These are phyloP conservation scores for Romanogobio albipinnatus DNA, from an alignment of 2,113 vertebrate genomes.

Conservation along the genomic window DNA sequence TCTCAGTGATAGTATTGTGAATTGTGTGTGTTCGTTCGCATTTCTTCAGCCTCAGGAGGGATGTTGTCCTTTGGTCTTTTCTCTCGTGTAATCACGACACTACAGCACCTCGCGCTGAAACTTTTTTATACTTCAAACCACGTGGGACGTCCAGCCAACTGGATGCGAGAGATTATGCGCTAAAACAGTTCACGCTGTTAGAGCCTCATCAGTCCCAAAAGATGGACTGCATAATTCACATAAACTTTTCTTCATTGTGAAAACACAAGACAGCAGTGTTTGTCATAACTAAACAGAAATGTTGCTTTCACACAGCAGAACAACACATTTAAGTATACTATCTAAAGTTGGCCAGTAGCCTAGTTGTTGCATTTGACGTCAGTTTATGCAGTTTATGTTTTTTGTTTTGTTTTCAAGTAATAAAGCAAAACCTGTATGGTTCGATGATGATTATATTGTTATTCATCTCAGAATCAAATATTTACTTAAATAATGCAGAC, in stretches of 20 bases:
- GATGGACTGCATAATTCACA: not conserved
- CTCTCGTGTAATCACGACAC: constrained; percentile 72
- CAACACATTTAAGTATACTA: not conserved
- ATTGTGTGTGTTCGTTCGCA: not conserved
- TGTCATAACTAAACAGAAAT: not conserved
- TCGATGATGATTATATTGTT: not conserved
- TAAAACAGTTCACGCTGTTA: constrained; percentile 52
- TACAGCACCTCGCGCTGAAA: constrained; percentile 82
- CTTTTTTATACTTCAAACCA: constrained; percentile 86
- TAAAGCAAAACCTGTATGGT: not conserved
- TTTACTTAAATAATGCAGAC: not conserved
- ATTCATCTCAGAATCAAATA: not conserved
- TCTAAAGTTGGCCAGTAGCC: not conserved
- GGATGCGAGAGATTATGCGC: constrained; percentile 66
- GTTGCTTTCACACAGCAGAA: not conserved
- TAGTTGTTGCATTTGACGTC: not conserved
- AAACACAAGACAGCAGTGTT: not conserved
- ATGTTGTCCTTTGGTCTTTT: constrained; percentile 60
- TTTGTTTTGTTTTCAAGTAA: not conserved
- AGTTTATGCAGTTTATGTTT: not conserved
- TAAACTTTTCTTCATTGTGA: not conserved
- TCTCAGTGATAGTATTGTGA: not conserved
- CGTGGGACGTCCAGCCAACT: constrained; percentile 86
- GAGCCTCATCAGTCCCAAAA: too few species aligned
- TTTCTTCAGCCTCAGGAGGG: constrained; percentile 49